Evolutionary conservation across 2,797 vertebrate species (phyloP).

Genomic region (Anguilla anguilla): DNA sequence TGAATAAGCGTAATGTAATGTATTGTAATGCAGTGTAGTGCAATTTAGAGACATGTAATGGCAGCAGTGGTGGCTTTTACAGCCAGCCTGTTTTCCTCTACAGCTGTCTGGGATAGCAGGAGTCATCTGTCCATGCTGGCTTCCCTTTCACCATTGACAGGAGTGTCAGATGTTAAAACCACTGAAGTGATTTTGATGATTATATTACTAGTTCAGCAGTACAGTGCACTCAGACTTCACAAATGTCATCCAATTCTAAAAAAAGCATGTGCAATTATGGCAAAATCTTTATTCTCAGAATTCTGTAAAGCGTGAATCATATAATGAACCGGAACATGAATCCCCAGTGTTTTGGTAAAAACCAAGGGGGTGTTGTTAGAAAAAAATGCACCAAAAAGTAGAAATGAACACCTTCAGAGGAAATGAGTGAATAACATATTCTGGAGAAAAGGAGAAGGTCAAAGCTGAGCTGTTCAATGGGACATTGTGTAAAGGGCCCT

Average conservation of each 20-base stretch:
- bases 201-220: not conserved
- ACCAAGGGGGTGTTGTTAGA: not conserved
- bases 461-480: constrained; percentile 31
- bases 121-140: not conserved
- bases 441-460: not conserved
- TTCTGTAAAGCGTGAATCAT: not conserved
- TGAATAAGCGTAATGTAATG: not conserved
- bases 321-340: not conserved
- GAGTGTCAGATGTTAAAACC: not conserved
- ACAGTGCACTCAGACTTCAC: not conserved
- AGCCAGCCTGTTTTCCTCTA: not conserved
- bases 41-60: not conserved
- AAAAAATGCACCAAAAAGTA: not conserved
- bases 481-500: constrained; percentile 24
- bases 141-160: not conserved
- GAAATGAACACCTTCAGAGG: constrained; percentile 23
- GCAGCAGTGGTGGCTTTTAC: not conserved
- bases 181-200: not conserved
- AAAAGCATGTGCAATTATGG: not conserved
- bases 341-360: not conserved
- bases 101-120: not conserved
- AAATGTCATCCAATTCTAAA: not conserved
- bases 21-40: not conserved
- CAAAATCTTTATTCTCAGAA: not conserved
- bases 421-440: constrained; percentile 19